phyloP scores from a whole-genome alignment of 2,888 invertebrate species.

The Drosophila trichaetosa region DNA sequence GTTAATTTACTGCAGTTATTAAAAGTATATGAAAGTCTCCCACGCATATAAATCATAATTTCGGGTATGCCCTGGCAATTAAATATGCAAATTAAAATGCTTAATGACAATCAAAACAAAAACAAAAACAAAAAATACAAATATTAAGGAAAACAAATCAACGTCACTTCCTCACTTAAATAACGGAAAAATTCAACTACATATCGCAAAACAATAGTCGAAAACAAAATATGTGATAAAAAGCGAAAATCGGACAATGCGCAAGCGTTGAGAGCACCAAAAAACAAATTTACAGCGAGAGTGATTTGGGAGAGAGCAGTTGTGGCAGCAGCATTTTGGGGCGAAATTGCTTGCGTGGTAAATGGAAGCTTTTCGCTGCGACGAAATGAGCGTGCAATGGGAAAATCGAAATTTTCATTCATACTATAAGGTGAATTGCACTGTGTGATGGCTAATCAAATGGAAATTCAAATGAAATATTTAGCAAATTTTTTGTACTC shows the following conservation, averaged over 20 bases:
- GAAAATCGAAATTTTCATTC: slow-evolving; percentile 78
- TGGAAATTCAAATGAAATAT: background rate
- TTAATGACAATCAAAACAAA: slow-evolving; percentile 15
- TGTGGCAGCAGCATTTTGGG: slow-evolving; percentile 16
- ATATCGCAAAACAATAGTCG: slow-evolving; percentile 59
- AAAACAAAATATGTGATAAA: slow-evolving; percentile 67
- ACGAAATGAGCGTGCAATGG: slow-evolving; percentile 70
- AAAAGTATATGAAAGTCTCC: slow-evolving; percentile 16
- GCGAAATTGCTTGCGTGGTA: slow-evolving; percentile 43
- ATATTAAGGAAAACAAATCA: slow-evolving; percentile 30
- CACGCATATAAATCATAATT: slow-evolving; percentile 35
- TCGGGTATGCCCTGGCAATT: slow-evolving; percentile 58
- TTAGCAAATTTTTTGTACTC: background rate
- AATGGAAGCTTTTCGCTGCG: slow-evolving; percentile 57
- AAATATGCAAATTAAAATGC: slow-evolving; percentile 69
- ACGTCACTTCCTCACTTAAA: slow-evolving; percentile 80
- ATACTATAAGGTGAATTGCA: slow-evolving; percentile 75
- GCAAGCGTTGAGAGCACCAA: slow-evolving; percentile 63
- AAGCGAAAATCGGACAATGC: slow-evolving; percentile 69
- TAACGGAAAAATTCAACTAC: slow-evolving; percentile 79
- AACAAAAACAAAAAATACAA: slow-evolving; percentile 12
- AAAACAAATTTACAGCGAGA: background rate
- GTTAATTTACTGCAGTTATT: slow-evolving; percentile 60
- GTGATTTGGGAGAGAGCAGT: background rate
- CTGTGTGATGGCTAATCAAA: slow-evolving; percentile 37